These are phyloP conservation scores for Drosophila mettleri DNA, from an alignment of 2,888 invertebrate genomes.

Conservation along the genomic window DNA sequence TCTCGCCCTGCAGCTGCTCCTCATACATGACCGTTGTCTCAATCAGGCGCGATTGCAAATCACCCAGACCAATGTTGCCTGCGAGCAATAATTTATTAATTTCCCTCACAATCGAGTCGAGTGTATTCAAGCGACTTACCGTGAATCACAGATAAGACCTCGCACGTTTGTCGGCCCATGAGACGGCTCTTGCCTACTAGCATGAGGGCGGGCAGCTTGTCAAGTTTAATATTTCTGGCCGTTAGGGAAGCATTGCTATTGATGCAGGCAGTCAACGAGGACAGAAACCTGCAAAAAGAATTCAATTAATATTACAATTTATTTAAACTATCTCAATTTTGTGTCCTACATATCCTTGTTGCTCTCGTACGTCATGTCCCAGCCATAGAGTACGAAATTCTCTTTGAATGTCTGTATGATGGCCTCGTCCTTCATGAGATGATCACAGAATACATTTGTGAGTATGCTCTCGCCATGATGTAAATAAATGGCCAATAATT, in stretches of 20 bases:
- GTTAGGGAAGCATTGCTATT: constrained; percentile 94
- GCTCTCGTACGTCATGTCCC: constrained; percentile 96
- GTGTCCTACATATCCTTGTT: constrained; percentile 92
- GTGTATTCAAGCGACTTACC: constrained; percentile 86
- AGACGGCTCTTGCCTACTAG: constrained; percentile 92
- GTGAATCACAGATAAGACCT: constrained; percentile 95
- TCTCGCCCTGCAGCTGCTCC: constrained; percentile 91
- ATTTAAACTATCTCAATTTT: background rate
- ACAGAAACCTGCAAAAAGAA: constrained; percentile 87
- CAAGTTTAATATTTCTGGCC: constrained; percentile 93
- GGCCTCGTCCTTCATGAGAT: constrained; percentile 95
- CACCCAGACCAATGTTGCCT: constrained; percentile 93
- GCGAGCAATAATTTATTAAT: background rate
- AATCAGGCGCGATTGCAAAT: constrained; percentile 93
- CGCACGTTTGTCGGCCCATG: constrained; percentile 90
- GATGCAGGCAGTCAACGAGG: constrained; percentile 90
- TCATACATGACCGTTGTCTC: constrained; percentile 94
- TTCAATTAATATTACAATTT: background rate
- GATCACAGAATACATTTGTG: constrained; percentile 98
- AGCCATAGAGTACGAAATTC: constrained; percentile 97
- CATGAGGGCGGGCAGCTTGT: constrained; percentile 94
- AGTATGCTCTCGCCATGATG: constrained; percentile 98
- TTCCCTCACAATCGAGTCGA: background rate
- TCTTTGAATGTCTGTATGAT: constrained; percentile 94
- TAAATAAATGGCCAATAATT: constrained; percentile 96